Evolutionary conservation across 2,113 vertebrate species (phyloP).

Genomic region (human): GRCh38 chr17:1448501-1449000

Average conservation of each 20-base stretch:
- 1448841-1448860: too few species aligned
- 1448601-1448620: neutral
- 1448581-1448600: neutral
- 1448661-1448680: neutral
- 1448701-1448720: constrained; percentile 10
- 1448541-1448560: too few species aligned
- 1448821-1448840: too few species aligned
- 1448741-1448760: neutral
- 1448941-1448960: too few species aligned
- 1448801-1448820: too few species aligned
- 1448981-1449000: too few species aligned
- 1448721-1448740: neutral
- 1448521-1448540: neutral
- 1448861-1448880: too few species aligned
- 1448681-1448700: neutral
- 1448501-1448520: neutral
- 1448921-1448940: too few species aligned
- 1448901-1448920: too few species aligned
- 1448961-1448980: too few species aligned
- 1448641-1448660: neutral
- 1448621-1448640: neutral
- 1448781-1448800: neutral
- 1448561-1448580: neutral
- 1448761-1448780: neutral
- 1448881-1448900: too few species aligned